Conservation (phyloP, 1,140 invertebrate genomes). For the Tyrophagus putrescentiae region DNA sequence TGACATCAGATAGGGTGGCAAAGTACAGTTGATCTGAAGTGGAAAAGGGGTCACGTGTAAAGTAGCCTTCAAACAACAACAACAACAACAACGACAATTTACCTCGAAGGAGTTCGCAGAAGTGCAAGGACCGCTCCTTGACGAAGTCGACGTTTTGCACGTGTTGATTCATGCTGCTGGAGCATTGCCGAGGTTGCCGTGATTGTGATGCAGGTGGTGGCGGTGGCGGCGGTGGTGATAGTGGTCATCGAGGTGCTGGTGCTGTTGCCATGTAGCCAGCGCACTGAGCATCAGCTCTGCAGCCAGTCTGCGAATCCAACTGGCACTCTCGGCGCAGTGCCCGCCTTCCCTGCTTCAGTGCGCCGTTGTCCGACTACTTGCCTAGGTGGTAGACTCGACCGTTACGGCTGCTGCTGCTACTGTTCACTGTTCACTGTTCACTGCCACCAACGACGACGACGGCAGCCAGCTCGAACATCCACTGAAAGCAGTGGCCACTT, state of each 20-base stretch:
- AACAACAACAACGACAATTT: too few species aligned
- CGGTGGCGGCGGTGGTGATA: neutral
- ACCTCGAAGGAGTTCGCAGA: constrained; percentile 5
- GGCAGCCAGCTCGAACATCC: too few species aligned
- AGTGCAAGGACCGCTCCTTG: constrained; percentile 10
- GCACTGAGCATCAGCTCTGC: too few species aligned
- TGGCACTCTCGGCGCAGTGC: neutral
- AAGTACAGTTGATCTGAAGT: constrained; percentile 76
- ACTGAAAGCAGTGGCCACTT: too few species aligned
- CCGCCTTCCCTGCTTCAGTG: neutral
- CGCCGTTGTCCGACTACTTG: neutral
- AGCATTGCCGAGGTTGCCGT: neutral
- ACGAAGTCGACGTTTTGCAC: neutral
- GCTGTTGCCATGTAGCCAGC: too few species aligned
- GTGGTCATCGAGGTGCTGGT: neutral
- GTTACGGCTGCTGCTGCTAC: too few species aligned
- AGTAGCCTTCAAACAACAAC: too few species aligned
- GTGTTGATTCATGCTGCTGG: neutral
- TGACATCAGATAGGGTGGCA: constrained; percentile 51
- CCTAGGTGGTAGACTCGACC: neutral
- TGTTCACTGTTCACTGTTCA: too few species aligned
- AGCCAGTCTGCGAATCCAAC: too few species aligned
- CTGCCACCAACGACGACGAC: too few species aligned
- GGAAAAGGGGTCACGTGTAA: neutral
- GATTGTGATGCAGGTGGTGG: neutral